Evolutionary conservation across 2,888 invertebrate genomes (phyloP), one percentile per base, ranked within the genome.

Genomic region (Parnassius orleans): DNA sequence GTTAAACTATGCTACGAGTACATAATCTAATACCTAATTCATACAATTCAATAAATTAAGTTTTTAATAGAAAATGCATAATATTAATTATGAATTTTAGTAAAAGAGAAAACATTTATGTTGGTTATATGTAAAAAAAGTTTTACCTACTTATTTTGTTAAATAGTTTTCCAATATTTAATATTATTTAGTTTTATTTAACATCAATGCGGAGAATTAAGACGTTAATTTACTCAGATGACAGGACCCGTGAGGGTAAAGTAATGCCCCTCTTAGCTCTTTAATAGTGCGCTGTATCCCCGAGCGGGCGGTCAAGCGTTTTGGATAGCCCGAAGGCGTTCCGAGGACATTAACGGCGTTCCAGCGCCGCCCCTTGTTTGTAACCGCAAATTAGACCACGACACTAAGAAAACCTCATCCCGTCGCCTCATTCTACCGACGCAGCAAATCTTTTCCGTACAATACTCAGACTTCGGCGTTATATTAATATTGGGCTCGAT

Each of bases 241-340:
- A 86, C 84, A 83, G 78, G 72, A 64, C 88, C 86, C 87, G 73
- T 74, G 83, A 80, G 86, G 84, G 83, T 81, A 72, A 75, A 79
- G 78, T 90, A 89, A 90, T 88, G 84, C 77, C 88, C 82, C 90
- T 88, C 88, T 91, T 90, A 90, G 89, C 90, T 87, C 90, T 90
- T 90, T 87, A 88, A 90, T 90, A 88, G 90, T 86, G 78, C 75
- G 75, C 77, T 75, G 76, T 68, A 70, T 66, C 81, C 86, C 85
- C 84, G 69, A 70, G 76, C 72, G 79, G 77, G 74, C 82, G 89
- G 89, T 89, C 89, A 89, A 85, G 84, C 81, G 72, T 76, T 68
- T 78, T 74, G 81, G 79, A 87, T 82, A 77, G 83, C 80, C 83
- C 77, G 76, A 75, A 85, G 90, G 89, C 90, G 90, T 80, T 80